phyloP scores from a whole-genome alignment of 2,888 invertebrate genomes.

The Sphaeridia pumilis region DNA sequence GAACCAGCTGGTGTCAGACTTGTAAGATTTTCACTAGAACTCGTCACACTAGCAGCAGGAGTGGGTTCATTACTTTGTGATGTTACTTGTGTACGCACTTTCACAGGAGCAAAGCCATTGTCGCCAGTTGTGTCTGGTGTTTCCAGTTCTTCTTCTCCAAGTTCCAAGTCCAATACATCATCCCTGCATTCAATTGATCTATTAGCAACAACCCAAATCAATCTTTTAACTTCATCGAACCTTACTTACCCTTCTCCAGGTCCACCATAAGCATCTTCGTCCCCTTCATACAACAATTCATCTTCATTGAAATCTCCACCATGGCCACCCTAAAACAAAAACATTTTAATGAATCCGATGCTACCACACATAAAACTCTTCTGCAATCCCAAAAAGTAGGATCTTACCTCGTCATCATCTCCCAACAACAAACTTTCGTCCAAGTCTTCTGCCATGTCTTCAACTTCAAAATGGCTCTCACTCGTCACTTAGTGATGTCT shows the following conservation, averaged over 20 bases:
- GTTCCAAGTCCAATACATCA: slow-evolving; percentile 25
- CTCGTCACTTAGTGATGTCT: too few relatives aligned
- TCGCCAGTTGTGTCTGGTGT: slow-evolving; percentile 13
- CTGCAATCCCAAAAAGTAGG: neutral
- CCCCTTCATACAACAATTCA: slow-evolving; percentile 15
- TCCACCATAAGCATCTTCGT: slow-evolving; percentile 7
- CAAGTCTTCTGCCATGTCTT: slow-evolving; percentile 23
- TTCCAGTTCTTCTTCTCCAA: slow-evolving; percentile 28
- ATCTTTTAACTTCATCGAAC: neutral
- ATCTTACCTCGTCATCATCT: slow-evolving; percentile 28
- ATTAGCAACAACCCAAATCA: neutral
- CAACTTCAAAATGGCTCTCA: too few relatives aligned
- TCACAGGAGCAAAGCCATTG: slow-evolving; percentile 14
- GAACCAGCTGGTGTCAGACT: neutral
- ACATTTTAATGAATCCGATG: neutral
- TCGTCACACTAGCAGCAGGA: too few relatives aligned
- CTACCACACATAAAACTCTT: neutral
- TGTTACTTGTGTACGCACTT: slow-evolving; percentile 8
- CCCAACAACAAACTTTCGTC: slow-evolving; percentile 31
- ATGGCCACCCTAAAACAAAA: slow-evolving; percentile 7
- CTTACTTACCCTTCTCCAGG: slow-evolving; percentile 10
- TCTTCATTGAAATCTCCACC: slow-evolving; percentile 10
- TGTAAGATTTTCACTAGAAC: neutral
- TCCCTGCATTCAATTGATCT: too few relatives aligned
- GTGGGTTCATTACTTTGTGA: too few relatives aligned